Conservation (phyloP, 2,113 vertebrate genomes). For the Dinomys branickii region DNA sequence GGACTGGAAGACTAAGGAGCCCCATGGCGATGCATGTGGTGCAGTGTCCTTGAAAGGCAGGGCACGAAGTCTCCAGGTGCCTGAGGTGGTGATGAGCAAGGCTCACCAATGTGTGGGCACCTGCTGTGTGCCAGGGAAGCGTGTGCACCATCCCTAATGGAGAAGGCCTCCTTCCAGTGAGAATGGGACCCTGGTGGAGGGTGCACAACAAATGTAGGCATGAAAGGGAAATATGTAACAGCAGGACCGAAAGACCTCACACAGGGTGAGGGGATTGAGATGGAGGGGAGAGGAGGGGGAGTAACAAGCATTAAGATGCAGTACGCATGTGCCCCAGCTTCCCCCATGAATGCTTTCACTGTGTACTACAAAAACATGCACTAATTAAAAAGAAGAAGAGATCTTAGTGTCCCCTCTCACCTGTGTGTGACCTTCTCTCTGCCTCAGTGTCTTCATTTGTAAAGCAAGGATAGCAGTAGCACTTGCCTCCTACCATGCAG, state of each 20-base stretch:
- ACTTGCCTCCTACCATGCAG: neutral
- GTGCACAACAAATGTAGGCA: neutral
- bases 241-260: neutral
- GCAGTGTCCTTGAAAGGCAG: neutral
- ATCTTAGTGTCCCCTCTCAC: neutral
- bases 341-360: neutral
- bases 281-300: neutral
- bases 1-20: accelerated
- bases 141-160: neutral
- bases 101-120: accelerated
- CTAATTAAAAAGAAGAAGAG: neutral
- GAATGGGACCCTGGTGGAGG: accelerated
- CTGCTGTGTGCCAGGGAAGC: neutral
- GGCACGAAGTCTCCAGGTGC: accelerated
- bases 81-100: neutral
- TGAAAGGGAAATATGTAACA: neutral
- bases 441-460: neutral
- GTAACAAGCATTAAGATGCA: neutral
- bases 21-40: accelerated
- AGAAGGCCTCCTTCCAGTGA: too few species aligned
- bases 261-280: neutral
- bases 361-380: neutral
- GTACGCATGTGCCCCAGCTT: neutral
- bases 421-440: neutral
- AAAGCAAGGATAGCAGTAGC: neutral